A percentile compares a stretch with the other conserved stretches of the same genome.
phyloP scores from a whole-genome alignment of 2,888 invertebrate genomes.

The Hirtodrosophila duncani region DNA sequence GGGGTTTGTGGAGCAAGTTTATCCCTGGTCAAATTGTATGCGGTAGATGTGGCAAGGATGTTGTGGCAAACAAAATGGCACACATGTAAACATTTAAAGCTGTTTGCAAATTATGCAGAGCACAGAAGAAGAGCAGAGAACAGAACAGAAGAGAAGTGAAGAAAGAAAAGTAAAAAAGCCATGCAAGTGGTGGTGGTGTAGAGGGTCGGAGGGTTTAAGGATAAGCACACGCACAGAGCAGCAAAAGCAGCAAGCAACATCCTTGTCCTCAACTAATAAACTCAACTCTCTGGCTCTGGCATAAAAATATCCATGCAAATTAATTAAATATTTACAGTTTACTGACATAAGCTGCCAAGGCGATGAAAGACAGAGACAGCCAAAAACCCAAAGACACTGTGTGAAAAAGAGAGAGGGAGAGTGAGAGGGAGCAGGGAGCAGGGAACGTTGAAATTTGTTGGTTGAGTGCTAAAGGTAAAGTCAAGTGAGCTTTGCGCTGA shows the following conservation, averaged over 20 bases:
- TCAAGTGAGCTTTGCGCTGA: conserved; percentile 68
- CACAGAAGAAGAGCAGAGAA: conserved; percentile 21
- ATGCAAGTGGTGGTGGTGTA: conserved; percentile 10
- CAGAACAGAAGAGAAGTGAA: no score
- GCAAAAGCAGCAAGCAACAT: conserved; percentile 12
- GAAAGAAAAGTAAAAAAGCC: background rate
- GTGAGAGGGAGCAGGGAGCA: background rate
- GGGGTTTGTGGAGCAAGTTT: no score
- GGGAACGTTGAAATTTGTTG: no score
- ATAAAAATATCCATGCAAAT: conserved; percentile 74
- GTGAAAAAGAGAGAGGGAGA: background rate
- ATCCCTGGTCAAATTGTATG: no score
- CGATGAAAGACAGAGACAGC: conserved; percentile 10
- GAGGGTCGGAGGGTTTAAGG: conserved; percentile 3
- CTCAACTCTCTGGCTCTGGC: conserved; percentile 61
- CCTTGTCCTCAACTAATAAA: conserved; percentile 56
- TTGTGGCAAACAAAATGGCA: conserved; percentile 40
- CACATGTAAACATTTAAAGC: conserved; percentile 66
- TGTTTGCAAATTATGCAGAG: conserved; percentile 62
- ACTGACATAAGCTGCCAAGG: conserved; percentile 63
- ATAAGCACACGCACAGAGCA: conserved; percentile 4
- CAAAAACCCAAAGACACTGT: no score
- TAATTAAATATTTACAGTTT: conserved; percentile 72
- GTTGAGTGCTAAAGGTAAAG: conserved; percentile 37
- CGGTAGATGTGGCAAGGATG: no score